Percentiles rank a stretch among this genome's conserved stretches.
phyloP scores from a whole-genome alignment of 1,140 invertebrate species.

The Nasonia longicornis region DNA sequence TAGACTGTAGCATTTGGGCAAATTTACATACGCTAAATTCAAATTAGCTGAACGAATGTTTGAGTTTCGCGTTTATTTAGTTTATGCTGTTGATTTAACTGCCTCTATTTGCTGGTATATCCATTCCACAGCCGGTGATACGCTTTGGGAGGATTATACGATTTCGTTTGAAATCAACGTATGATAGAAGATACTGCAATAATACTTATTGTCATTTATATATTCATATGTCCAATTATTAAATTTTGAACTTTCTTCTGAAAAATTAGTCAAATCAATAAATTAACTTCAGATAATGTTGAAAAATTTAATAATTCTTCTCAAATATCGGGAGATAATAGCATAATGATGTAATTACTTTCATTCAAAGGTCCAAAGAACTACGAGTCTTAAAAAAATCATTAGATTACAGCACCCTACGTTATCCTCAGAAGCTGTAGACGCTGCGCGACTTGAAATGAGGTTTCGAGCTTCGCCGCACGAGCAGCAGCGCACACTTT shows the following conservation, averaged over 20 bases:
- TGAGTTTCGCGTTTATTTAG: background rate
- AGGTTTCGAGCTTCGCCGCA: conserved; percentile 20
- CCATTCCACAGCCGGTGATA: background rate
- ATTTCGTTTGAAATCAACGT: too few relatives aligned
- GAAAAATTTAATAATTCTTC: too few relatives aligned
- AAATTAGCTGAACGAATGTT: background rate
- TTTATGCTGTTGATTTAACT: background rate
- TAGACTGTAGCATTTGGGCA: background rate
- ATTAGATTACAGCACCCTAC: conserved; percentile 1
- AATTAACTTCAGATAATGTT: too few relatives aligned
- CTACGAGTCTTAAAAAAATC: background rate
- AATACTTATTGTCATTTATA: background rate
- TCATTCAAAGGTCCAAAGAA: background rate
- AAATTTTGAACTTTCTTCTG: too few relatives aligned
- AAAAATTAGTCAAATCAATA: too few relatives aligned
- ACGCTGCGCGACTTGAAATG: background rate
- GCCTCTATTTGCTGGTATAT: background rate
- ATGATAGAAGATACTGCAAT: too few relatives aligned
- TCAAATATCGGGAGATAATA: too few relatives aligned
- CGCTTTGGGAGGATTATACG: background rate
- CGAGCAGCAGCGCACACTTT: background rate
- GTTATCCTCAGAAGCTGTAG: conserved; percentile 6
- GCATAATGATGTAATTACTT: background rate
- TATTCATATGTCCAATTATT: too few relatives aligned
- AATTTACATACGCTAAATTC: conserved; percentile 5